A percentile compares a stretch with the other conserved stretches of the same genome.
Conservation (phyloP, 1,140 invertebrate genomes). For the Eumaeus atala region DNA sequence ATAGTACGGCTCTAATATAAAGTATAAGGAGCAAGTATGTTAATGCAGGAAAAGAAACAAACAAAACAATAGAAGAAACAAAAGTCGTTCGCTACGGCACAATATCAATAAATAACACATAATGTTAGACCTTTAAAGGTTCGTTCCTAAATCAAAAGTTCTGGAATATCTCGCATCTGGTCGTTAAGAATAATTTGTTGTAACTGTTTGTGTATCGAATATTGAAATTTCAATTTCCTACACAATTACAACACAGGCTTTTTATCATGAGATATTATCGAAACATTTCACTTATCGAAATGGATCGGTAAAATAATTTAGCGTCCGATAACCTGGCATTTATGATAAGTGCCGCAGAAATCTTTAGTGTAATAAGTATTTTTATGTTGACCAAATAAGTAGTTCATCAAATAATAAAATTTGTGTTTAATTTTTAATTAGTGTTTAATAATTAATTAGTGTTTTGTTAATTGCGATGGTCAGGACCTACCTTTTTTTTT, state of each 20-base stretch:
- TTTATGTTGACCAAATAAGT: no score
- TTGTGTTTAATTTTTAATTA: no score
- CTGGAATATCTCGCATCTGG: conserved; percentile 4
- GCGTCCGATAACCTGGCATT: no score
- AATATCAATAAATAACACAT: conserved; percentile 12
- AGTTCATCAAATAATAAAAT: no score
- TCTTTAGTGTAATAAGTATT: no score
- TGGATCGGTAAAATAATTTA: no score
- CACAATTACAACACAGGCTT: conserved; percentile 1
- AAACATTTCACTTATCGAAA: background rate
- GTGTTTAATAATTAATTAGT: no score
- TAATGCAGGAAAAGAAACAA: background rate
- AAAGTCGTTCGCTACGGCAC: conserved; percentile 11
- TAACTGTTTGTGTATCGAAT: conserved; percentile 13
- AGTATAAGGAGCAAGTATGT: no score
- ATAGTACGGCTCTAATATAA: no score
- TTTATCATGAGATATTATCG: conserved; percentile 6
- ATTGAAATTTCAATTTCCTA: conserved; percentile 13
- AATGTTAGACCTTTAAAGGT: conserved; percentile 14
- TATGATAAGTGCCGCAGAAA: no score
- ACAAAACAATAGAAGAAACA: conserved; percentile 10
- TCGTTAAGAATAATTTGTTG: conserved; percentile 4
- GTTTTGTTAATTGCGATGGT: no score
- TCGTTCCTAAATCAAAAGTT: conserved; percentile 14
- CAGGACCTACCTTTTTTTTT: no score